phyloP scores from a whole-genome alignment of 2,797 vertebrate species.

The Onychomys leucogaster region DNA sequence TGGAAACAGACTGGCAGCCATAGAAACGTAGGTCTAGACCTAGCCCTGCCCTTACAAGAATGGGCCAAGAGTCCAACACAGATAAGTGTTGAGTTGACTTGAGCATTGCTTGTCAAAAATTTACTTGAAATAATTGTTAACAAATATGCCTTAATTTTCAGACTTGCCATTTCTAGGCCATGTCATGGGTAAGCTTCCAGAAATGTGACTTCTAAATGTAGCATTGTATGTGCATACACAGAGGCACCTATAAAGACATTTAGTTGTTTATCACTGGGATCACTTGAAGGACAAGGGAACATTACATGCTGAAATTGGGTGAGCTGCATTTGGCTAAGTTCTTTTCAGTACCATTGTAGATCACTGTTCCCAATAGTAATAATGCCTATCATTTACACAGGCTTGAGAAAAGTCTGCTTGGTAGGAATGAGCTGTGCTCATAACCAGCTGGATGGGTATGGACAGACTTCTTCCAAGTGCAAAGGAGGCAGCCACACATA shows the following conservation, averaged over 20 bases:
- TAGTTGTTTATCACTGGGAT: background rate
- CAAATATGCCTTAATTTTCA: constrained; percentile 40
- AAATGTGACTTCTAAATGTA: background rate
- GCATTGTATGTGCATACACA: background rate
- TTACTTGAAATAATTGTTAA: constrained; percentile 49
- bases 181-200: background rate
- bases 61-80: background rate
- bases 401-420: constrained; percentile 2
- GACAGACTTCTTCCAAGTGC: background rate
- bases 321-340: constrained; percentile 31
- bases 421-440: background rate
- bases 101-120: constrained; percentile 49
- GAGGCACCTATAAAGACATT: background rate
- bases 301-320: constrained; percentile 27
- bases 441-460: background rate
- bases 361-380: constrained; percentile 35
- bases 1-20: constrained; percentile 49
- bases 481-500: background rate
- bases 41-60: constrained; percentile 20
- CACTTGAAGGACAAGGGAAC: constrained; percentile 35
- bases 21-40: background rate
- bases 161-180: constrained; percentile 28
- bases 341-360: constrained; percentile 15
- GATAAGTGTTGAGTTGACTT: constrained; percentile 45
- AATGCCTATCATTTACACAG: constrained; percentile 19